Conservation (phyloP, 2,113 vertebrate genomes). For the Plectropomus leopardus region DNA sequence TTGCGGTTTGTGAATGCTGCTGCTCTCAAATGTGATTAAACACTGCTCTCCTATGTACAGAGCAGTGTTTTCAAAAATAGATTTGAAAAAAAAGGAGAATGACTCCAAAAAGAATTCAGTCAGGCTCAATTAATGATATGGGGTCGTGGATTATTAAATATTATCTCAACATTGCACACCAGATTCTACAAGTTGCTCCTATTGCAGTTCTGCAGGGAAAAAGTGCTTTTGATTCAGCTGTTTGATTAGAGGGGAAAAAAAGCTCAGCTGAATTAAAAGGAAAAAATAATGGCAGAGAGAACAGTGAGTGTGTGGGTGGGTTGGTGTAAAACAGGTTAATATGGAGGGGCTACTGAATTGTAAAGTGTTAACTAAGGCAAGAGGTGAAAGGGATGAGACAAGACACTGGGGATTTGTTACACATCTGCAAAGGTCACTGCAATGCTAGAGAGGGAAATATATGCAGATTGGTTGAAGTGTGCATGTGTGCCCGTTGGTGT, state of each 20-base stretch:
- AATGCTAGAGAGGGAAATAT: background rate
- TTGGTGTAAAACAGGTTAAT: slow-evolving; percentile 37
- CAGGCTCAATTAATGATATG: slow-evolving; percentile 30
- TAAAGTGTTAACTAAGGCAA: slow-evolving; percentile 25
- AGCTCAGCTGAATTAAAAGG: background rate
- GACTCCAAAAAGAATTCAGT: slow-evolving; percentile 33
- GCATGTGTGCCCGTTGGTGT: background rate
- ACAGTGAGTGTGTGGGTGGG: background rate
- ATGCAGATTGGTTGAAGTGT: slow-evolving; percentile 21
- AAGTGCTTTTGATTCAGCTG: slow-evolving; percentile 4
- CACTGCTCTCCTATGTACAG: slow-evolving; percentile 1
- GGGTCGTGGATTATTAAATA: slow-evolving; percentile 39
- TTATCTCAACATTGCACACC: slow-evolving; percentile 8
- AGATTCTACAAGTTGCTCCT: slow-evolving; percentile 27
- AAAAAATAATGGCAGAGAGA: background rate
- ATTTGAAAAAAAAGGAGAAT: slow-evolving; percentile 41
- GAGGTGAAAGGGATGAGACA: slow-evolving; percentile 26
- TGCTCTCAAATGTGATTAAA: slow-evolving; percentile 58
- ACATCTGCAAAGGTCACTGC: slow-evolving; percentile 55
- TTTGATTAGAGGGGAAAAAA: slow-evolving; percentile 12
- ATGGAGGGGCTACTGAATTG: background rate
- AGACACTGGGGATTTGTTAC: slow-evolving; percentile 37
- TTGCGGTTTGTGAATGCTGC: slow-evolving; percentile 17
- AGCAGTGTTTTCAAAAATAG: slow-evolving; percentile 17
- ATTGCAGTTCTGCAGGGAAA: background rate